These are phyloP conservation scores for Trissolcus japonicus DNA, from an alignment of 2,888 invertebrate species.

Conservation along the genomic window DNA sequence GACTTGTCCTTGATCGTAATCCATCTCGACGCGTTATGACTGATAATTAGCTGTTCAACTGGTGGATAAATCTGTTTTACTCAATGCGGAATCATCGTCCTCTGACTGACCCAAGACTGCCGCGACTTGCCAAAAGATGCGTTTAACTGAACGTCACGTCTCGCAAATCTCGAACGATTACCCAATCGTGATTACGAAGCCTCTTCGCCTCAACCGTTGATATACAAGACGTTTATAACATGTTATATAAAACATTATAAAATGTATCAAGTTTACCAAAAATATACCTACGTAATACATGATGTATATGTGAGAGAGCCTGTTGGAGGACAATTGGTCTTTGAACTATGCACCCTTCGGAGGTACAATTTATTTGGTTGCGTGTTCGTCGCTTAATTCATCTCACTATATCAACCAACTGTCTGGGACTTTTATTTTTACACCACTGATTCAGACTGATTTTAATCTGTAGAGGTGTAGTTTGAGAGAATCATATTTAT, in stretches of 20 bases:
- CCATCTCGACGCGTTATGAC: slow-evolving; percentile 3
- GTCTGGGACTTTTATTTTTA: no score
- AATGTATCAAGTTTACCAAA: background rate
- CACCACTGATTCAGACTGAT: no score
- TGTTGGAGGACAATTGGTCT: background rate
- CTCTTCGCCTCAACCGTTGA: slow-evolving; percentile 34
- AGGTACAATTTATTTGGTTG: background rate
- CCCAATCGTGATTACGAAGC: slow-evolving; percentile 45
- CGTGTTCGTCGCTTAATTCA: no score
- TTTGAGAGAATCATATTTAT: no score
- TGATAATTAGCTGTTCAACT: background rate
- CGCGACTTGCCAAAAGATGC: slow-evolving; percentile 49
- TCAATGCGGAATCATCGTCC: slow-evolving; percentile 34
- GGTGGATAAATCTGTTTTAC: slow-evolving; percentile 2
- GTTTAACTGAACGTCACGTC: slow-evolving; percentile 33
- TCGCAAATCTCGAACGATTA: slow-evolving; percentile 44
- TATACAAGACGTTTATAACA: slow-evolving; percentile 12
- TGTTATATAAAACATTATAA: slow-evolving; percentile 33
- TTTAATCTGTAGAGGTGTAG: no score
- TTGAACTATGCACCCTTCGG: background rate
- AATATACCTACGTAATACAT: background rate
- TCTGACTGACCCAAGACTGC: slow-evolving; percentile 26
- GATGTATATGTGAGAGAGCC: no score
- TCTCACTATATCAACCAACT: no score
- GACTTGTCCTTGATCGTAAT: slow-evolving; percentile 2